Percentiles rank a stretch among this genome's conserved stretches.
These are phyloP conservation scores for Montipora capitata DNA, from an alignment of 92 coral and sea anemone genomes.

Conservation along the genomic window DNA sequence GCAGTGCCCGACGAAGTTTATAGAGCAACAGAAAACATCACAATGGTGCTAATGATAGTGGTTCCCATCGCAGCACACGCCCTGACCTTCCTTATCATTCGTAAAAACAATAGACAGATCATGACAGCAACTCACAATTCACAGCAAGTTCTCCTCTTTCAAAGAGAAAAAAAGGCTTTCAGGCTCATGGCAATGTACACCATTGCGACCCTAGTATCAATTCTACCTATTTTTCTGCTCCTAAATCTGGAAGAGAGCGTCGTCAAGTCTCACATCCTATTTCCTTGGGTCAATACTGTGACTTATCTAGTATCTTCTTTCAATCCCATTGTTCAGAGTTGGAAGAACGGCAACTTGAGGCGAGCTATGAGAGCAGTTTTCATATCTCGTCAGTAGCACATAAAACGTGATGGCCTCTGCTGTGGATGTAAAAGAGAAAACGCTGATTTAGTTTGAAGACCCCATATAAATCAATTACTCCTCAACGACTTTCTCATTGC, in stretches of 20 bases:
- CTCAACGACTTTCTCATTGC: too few species aligned
- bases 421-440: too few species aligned
- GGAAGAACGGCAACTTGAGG: constrained; percentile 17
- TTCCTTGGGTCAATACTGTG: constrained; percentile 26
- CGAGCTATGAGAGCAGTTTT: background rate
- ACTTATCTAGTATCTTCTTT: constrained; percentile 6
- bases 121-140: background rate
- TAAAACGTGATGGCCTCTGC: too few species aligned
- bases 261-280: background rate
- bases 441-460: too few species aligned
- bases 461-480: too few species aligned
- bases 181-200: constrained; percentile 22
- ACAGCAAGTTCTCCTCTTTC: constrained; percentile 7
- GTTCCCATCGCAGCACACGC: constrained; percentile 13
- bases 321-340: constrained; percentile 29
- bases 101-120: constrained; percentile 13
- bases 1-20: background rate
- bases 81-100: constrained; percentile 28
- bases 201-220: background rate
- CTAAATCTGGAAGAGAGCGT: constrained; percentile 3
- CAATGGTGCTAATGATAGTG: constrained; percentile 5
- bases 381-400: background rate
- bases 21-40: constrained; percentile 26
- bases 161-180: constrained; percentile 27
- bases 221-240: background rate